Evolutionary conservation across 2,113 vertebrate genomes (phyloP).

Genomic region (Eubucco bourcierii): DNA sequence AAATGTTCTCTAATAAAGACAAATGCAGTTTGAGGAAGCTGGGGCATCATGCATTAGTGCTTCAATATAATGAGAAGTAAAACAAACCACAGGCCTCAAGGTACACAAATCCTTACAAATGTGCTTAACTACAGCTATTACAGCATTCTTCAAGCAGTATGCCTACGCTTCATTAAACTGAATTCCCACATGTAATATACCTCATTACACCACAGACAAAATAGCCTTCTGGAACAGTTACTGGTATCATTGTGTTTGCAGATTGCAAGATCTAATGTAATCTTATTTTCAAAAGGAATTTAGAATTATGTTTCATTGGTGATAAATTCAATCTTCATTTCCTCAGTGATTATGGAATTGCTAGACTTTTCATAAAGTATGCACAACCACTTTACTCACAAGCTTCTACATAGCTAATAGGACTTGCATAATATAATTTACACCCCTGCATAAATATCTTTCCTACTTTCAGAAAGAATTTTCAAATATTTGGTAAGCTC

Average conservation of each 20-base stretch:
- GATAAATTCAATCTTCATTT: slow-evolving; percentile 57
- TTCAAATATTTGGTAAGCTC: background rate
- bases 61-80: slow-evolving; percentile 33
- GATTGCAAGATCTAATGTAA: slow-evolving; percentile 40
- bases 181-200: slow-evolving; percentile 43
- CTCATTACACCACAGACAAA: slow-evolving; percentile 52
- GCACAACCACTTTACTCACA: slow-evolving; percentile 10
- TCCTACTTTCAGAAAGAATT: background rate
- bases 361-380: background rate
- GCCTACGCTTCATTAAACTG: slow-evolving; percentile 45
- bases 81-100: slow-evolving; percentile 36
- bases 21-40: background rate
- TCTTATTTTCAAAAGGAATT: slow-evolving; percentile 52
- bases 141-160: slow-evolving; percentile 32
- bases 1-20: background rate
- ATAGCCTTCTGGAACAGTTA: slow-evolving; percentile 50
- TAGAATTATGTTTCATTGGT: slow-evolving; percentile 17
- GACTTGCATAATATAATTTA: background rate
- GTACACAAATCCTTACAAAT: slow-evolving; percentile 50
- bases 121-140: slow-evolving; percentile 44
- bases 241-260: background rate
- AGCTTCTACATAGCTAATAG: background rate
- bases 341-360: background rate
- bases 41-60: background rate
- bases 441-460: background rate